phyloP scores from a whole-genome alignment of 2,113 vertebrate species.

The Anarrhichthys ocellatus region DNA sequence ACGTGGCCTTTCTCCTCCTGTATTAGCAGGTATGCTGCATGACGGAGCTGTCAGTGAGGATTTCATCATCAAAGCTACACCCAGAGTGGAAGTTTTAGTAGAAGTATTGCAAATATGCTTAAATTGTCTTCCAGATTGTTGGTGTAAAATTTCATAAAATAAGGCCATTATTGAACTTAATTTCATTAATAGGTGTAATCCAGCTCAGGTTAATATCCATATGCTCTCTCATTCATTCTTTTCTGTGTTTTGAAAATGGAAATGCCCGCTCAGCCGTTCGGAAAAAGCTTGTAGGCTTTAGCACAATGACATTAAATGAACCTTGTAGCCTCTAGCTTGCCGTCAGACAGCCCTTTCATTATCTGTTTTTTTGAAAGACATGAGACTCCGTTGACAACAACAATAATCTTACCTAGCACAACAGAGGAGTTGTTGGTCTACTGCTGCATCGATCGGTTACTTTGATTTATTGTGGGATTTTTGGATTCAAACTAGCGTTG shows the following conservation, averaged over 20 bases:
- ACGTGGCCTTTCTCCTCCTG: not conserved
- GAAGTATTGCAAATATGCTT: not conserved
- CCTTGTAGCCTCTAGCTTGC: too few species aligned
- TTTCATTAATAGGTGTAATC: too few species aligned
- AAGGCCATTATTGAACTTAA: not conserved
- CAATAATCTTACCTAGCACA: too few species aligned
- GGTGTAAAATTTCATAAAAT: not conserved
- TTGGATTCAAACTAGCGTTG: too few species aligned
- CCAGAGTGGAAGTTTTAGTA: not conserved
- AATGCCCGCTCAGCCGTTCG: not conserved
- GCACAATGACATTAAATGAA: too few species aligned
- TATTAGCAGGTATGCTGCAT: not conserved
- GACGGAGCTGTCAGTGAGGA: not conserved
- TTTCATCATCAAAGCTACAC: not conserved
- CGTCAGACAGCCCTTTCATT: too few species aligned
- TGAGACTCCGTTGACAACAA: too few species aligned
- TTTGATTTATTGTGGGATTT: too few species aligned
- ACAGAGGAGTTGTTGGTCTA: too few species aligned
- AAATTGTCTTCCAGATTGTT: too few species aligned
- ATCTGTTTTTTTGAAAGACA: too few species aligned
- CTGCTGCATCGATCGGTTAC: too few species aligned
- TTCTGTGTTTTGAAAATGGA: not conserved
- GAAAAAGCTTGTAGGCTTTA: not conserved
- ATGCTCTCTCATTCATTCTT: not conserved
- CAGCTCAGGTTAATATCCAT: not conserved